A percentile compares a stretch with the other conserved stretches of the same genome.
Evolutionary conservation across 2,113 vertebrate species (phyloP).

Genomic region (Platysternon megacephalum): DNA sequence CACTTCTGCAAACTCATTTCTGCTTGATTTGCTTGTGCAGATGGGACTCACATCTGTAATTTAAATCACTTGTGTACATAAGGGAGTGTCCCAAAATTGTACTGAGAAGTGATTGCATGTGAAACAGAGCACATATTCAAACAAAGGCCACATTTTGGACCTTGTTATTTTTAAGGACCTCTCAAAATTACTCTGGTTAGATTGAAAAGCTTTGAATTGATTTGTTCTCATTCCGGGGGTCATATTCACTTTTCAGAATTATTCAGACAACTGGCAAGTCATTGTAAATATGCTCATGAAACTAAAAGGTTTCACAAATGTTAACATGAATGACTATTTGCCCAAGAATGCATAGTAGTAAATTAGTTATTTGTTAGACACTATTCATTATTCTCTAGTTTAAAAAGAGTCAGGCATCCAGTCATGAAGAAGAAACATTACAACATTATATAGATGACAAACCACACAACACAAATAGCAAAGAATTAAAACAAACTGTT

Average conservation of each 20-base stretch:
- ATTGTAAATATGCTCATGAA: neutral
- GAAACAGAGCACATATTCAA: neutral
- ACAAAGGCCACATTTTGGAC: neutral
- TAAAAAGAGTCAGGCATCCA: constrained; percentile 25
- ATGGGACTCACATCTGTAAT: constrained; percentile 25
- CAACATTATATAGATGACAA: constrained; percentile 38
- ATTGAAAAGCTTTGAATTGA: neutral
- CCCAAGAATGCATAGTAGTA: neutral
- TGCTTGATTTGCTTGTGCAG: constrained; percentile 33
- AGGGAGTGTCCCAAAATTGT: neutral
- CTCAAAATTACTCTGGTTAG: neutral
- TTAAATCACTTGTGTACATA: neutral
- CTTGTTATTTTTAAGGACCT: neutral
- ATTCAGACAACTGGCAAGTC: neutral
- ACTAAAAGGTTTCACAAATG: neutral
- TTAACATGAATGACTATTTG: neutral
- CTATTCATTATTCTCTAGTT: constrained; percentile 44
- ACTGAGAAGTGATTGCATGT: neutral
- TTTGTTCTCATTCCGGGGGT: neutral
- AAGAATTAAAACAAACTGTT: constrained; percentile 54
- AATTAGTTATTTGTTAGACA: constrained; percentile 39
- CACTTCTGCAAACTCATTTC: neutral
- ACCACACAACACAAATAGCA: constrained; percentile 61
- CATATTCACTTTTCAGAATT: neutral
- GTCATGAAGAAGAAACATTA: constrained; percentile 14